Evolutionary conservation across 1,140 invertebrate genomes (phyloP), one percentile per base, ranked within the genome.

Genomic region (Aphidius ervi): DNA sequence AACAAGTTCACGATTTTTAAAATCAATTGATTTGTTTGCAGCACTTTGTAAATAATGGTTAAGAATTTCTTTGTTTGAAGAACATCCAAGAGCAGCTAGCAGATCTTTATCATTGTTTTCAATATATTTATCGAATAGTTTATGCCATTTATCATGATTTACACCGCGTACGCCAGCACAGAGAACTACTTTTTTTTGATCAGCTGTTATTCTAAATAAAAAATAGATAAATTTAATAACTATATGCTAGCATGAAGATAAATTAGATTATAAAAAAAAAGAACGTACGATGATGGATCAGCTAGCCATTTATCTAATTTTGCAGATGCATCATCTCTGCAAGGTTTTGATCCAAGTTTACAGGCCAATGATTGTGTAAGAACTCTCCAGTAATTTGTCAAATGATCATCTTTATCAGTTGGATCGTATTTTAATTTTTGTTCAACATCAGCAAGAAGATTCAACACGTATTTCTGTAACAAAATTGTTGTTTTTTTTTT

Each of bases 91-190:
- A 0, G 90, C 85, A 10, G 77, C 80, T 1, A 93, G 76, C 6
- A 94, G 71, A 6, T 85, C 83, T 0, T 84, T 86, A 0, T 89
- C 85, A 59, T 85, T 85, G 2, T 87, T 82, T 5, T 81, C 83
- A 9, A 83, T 65, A 68, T 90, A 94, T 16, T 87, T 77, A 31
- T 87, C 77, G 82, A 89, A 90, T 0, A 87, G 83, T 75, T 92
- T 92, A 48, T 90, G 80, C 92, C 91, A 95, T 70, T 91, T 90
- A 6, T 82, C 75, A 47, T 87, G 84, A 2, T 86, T 85, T 2
- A 91, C 92, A 16, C 86, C 82, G 58, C 85, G 81, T 5, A 95
- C 85, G 0, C 89, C 92, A 1, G 86, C 85, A 68, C 92, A 95
- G 71, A 92, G 92, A 3, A 93, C 86, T 0, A 87, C 82, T n/a